A percentile compares a stretch with the other conserved stretches of the same genome.
These are phyloP conservation scores for Acrobasis consociella DNA, from an alignment of 2,888 invertebrate genomes.

Conservation along the genomic window DNA sequence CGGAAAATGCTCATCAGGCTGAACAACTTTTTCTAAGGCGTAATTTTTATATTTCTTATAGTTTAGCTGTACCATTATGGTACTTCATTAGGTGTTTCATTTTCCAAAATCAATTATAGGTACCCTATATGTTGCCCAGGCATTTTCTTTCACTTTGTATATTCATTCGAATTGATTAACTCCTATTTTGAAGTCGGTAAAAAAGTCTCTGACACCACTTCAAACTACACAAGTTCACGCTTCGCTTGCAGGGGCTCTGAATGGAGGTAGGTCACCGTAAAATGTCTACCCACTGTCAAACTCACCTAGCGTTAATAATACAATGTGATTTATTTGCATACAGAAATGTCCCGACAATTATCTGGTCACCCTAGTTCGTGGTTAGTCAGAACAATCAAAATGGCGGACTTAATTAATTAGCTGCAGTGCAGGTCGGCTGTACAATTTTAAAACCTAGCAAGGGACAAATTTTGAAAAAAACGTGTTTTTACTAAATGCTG, in stretches of 20 bases:
- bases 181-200: neutral
- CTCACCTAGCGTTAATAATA: slow-evolving; percentile 12
- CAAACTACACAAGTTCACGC: slow-evolving; percentile 1
- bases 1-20: too few species aligned
- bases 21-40: too few species aligned
- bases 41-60: too few species aligned
- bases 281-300: slow-evolving; percentile 17
- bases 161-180: neutral
- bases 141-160: too few species aligned
- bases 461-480: too few species aligned
- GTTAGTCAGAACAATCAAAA: neutral
- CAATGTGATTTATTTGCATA: slow-evolving; percentile 20
- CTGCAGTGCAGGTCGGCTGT: slow-evolving; percentile 16
- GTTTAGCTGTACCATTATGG: too few species aligned
- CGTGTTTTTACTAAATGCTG: too few species aligned
- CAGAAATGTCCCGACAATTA: slow-evolving; percentile 17
- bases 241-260: slow-evolving; percentile 5
- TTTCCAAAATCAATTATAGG: too few species aligned
- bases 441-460: too few species aligned
- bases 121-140: too few species aligned
- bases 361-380: slow-evolving; percentile 20
- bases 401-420: slow-evolving; percentile 13
- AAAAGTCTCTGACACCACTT: slow-evolving; percentile 1
- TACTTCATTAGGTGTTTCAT: too few species aligned
- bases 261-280: slow-evolving; percentile 1